Conservation (phyloP, 2,888 invertebrate genomes). For the Meganola albula region DNA sequence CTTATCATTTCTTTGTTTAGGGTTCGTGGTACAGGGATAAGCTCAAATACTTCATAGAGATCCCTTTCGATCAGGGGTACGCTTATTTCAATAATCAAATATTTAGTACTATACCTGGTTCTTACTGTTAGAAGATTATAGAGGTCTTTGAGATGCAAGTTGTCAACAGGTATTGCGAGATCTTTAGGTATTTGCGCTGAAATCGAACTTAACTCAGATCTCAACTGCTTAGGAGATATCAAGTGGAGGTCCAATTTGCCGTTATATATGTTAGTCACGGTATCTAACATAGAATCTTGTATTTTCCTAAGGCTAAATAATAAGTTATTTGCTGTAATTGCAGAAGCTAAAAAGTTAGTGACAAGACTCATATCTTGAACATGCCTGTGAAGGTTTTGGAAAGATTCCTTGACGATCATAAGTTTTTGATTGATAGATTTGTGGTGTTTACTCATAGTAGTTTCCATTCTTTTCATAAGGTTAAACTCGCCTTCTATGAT, state of each 20-base stretch:
- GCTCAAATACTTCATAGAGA: background rate
- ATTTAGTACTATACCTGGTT: background rate
- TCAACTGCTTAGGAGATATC: conserved; percentile 14
- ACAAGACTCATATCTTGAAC: background rate
- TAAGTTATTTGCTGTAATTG: too few relatives aligned
- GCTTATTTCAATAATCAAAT: background rate
- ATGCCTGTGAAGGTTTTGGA: background rate
- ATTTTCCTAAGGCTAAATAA: conserved; percentile 9
- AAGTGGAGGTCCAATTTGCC: conserved; percentile 16
- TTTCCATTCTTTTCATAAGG: conserved; percentile 12
- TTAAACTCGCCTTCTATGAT: conserved; percentile 20
- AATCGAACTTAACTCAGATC: conserved; percentile 12
- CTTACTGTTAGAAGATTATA: conserved; percentile 15
- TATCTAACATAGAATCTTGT: conserved; percentile 15
- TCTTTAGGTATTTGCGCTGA: conserved; percentile 11
- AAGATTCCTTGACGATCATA: background rate
- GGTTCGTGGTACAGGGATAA: background rate
- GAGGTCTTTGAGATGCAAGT: conserved; percentile 8
- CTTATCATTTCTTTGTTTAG: background rate
- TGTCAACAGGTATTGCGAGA: conserved; percentile 13
- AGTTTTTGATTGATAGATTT: conserved; percentile 11
- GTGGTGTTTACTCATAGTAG: conserved; percentile 10
- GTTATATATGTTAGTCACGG: conserved; percentile 13
- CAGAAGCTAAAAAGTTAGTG: conserved; percentile 8
- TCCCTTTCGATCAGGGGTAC: background rate